Base-by-base conservation (phyloP, 2,797 vertebrate species). In the Zenarchopterus dispar region DNA sequence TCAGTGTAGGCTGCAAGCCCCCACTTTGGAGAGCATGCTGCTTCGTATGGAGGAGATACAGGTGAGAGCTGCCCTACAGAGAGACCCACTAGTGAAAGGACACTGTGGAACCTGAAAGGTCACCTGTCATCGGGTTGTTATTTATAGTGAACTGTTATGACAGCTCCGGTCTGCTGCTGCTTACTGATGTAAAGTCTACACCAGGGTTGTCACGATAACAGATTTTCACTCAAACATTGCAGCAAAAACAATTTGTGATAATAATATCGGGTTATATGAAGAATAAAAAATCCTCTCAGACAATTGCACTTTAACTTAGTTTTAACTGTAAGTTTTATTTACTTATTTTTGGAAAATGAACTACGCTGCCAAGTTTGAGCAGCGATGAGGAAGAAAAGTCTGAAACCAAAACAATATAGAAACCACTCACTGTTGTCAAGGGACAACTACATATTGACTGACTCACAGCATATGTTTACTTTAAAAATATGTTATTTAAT, bases 41-140 rank as follows among this genome's bases (percentile, higher is more conserved):
- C 92, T 92, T 73, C 94, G 96, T 78, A 95, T 99, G 95, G 95
- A 99, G 80, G 96, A 99, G 84, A 99, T 99, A 63, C 97, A 99
- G 93, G 98, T 99, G 86, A 89, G 91, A 42, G 53, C 15, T 13
- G 52, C 45, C 19, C 19, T 5, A 36, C 18, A 45, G 45, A 63
- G 46, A 39, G 13, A 24, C 28, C 47, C 23, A 16, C 45, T 10
- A 42, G 8, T 16, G 36, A 71, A 85, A 82, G 75, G 71, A 75
- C 78, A 70, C 16, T 1, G 7, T 17, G 13, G 48, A 77, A 53
- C 50, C 52, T 7, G 11, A 81, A 84, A 87, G 79, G 83, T 81
- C 77, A 62, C 41, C 33, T 15, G 44, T n/a, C 2, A 73, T 48
- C 3, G 1, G 31, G 49, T 60, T 79, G 78, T 62, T 84, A 75